These are phyloP conservation scores for Acridotheres tristis DNA, from an alignment of 2,797 vertebrate genomes.

Conservation along the genomic window DNA sequence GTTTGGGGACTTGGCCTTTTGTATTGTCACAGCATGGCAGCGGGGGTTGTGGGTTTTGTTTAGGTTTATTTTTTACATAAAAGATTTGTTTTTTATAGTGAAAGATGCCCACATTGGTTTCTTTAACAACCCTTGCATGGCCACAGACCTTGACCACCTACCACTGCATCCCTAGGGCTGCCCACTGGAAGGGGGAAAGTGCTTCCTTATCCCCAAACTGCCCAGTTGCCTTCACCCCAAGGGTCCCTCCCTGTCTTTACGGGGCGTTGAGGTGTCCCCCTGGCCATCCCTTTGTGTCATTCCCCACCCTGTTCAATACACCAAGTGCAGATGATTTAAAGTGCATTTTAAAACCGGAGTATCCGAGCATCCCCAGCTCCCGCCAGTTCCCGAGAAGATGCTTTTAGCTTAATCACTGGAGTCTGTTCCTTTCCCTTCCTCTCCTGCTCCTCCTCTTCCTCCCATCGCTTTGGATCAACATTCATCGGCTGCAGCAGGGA, in stretches of 20 bases:
- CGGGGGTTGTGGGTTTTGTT: slow-evolving; percentile 45
- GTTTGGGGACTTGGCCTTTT: slow-evolving; percentile 47
- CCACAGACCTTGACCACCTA: background rate
- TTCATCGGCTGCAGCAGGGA: background rate
- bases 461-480: background rate
- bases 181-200: background rate
- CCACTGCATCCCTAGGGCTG: background rate
- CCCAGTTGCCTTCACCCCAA: fast-evolving
- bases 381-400: background rate
- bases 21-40: slow-evolving; percentile 48
- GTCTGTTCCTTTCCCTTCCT: background rate
- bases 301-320: background rate
- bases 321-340: background rate
- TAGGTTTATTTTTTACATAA: slow-evolving; percentile 72
- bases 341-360: background rate
- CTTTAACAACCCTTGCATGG: background rate
- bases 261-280: fast-evolving
- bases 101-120: background rate
- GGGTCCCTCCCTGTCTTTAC: background rate
- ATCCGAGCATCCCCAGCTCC: fast-evolving
- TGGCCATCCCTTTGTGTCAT: background rate
- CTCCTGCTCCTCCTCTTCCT: background rate
- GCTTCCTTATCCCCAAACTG: background rate
- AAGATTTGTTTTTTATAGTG: slow-evolving; percentile 65
- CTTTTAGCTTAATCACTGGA: slow-evolving; percentile 53